Evolutionary conservation across 2,888 invertebrate species (phyloP).

Genomic region (Pomacea canaliculata): DNA sequence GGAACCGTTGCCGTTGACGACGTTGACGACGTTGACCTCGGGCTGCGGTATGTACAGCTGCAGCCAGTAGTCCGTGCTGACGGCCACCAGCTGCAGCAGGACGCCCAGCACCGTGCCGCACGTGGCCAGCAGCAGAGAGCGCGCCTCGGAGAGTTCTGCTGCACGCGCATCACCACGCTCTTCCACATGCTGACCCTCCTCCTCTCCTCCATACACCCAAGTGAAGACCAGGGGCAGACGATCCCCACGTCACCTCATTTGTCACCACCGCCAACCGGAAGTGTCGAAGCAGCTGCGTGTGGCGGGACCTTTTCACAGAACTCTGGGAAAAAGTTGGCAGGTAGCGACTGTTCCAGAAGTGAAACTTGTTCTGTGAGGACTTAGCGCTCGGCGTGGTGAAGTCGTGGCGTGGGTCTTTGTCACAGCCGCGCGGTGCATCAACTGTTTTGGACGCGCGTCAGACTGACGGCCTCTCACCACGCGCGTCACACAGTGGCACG

Average conservation of each 20-base stretch:
- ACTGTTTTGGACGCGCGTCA: too few relatives aligned
- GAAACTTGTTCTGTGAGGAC: too few relatives aligned
- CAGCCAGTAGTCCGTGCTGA: constrained; percentile 39
- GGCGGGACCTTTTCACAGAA: too few relatives aligned
- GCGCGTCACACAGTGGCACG: too few relatives aligned
- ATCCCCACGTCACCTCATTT: neutral
- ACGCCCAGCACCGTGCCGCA: constrained; percentile 33
- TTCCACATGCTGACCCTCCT: neutral
- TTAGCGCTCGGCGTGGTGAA: too few relatives aligned
- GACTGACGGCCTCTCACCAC: too few relatives aligned
- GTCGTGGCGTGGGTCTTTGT: too few relatives aligned
- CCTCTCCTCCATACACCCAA: constrained; percentile 11
- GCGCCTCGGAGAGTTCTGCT: constrained; percentile 25
- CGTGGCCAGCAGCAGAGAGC: constrained; percentile 30
- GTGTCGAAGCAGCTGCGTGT: too few relatives aligned
- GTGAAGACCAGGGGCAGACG: neutral
- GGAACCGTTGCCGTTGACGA: constrained; percentile 36
- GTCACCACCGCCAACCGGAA: too few relatives aligned
- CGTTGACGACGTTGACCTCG: constrained; percentile 26
- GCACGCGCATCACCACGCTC: constrained; percentile 1
- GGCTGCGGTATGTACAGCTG: constrained; percentile 18
- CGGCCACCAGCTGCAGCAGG: constrained; percentile 37
- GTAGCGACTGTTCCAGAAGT: too few relatives aligned
- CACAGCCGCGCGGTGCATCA: too few relatives aligned
- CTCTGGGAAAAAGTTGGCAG: too few relatives aligned